Percentiles rank a stretch among this genome's conserved stretches.
Evolutionary conservation across 2,113 vertebrate genomes (phyloP).

Genomic region (Prinia subflava): DNA sequence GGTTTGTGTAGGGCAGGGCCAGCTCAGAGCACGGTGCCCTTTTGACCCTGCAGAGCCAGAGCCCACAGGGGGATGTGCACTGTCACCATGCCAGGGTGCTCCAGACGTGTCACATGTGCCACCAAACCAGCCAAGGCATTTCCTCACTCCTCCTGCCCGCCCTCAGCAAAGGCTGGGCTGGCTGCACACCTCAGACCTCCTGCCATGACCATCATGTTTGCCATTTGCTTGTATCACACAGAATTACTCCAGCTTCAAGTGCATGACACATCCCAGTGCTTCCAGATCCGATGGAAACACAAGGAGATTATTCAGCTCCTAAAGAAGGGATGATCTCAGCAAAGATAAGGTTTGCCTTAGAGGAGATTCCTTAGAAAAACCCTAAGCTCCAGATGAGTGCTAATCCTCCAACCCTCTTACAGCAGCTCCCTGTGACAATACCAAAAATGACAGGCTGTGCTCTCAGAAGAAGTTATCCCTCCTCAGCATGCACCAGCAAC

Average conservation of each 20-base stretch:
- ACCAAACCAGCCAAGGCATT: not conserved
- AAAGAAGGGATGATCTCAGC: conserved; percentile 49
- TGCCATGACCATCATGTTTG: not conserved
- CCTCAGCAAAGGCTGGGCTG: not conserved
- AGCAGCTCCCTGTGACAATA: conserved; percentile 14
- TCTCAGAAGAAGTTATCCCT: not conserved
- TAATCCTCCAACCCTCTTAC: conserved; percentile 38
- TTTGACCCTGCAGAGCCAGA: not conserved
- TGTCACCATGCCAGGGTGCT: not conserved
- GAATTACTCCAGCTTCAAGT: not conserved
- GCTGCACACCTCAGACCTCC: not conserved
- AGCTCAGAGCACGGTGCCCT: not conserved
- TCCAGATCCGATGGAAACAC: not conserved
- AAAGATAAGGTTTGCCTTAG: conserved; percentile 30
- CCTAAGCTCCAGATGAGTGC: not conserved
- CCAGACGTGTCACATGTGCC: not conserved
- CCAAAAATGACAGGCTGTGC: not conserved
- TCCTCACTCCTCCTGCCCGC: not conserved
- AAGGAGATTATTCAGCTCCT: not conserved
- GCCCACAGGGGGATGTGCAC: not conserved
- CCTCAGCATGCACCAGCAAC: conserved; percentile 1
- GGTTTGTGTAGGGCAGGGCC: not conserved
- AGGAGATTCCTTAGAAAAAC: conserved; percentile 10
- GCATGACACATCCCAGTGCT: not conserved
- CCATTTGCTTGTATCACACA: not conserved